phyloP scores from a whole-genome alignment of 64 coral and sea anemone genomes.

The Dendronephthya gigantea region DNA sequence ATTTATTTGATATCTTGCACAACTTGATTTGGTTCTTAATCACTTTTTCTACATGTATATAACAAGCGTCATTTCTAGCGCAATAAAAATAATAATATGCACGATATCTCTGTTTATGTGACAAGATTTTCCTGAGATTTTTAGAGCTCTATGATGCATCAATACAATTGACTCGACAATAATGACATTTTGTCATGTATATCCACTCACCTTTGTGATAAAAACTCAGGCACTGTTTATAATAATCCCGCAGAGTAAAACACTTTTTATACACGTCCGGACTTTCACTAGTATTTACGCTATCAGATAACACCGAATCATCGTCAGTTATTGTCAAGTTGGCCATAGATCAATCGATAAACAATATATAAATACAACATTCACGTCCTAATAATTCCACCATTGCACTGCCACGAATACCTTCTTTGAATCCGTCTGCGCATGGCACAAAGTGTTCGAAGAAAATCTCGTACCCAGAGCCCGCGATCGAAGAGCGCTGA shows the following conservation, averaged over 20 bases:
- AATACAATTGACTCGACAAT: too few relatives aligned
- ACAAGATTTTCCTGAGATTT: too few relatives aligned
- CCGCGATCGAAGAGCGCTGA: too few relatives aligned
- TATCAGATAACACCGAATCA: neutral
- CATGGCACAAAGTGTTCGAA: neutral
- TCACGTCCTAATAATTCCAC: neutral
- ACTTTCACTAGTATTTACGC: neutral
- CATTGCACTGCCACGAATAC: slow-evolving; percentile 2
- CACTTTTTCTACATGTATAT: too few relatives aligned
- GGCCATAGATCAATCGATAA: neutral
- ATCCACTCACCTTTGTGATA: slow-evolving; percentile 78
- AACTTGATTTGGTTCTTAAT: too few relatives aligned
- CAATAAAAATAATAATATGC: too few relatives aligned
- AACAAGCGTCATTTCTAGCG: too few relatives aligned
- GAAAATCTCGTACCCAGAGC: too few relatives aligned
- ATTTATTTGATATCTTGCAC: too few relatives aligned
- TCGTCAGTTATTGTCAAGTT: slow-evolving; percentile 14
- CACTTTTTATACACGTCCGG: slow-evolving; percentile 74
- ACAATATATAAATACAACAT: slow-evolving; percentile 14
- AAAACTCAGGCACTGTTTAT: slow-evolving; percentile 79
- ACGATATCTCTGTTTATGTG: too few relatives aligned
- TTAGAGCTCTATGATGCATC: neutral
- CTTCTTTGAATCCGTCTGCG: neutral
- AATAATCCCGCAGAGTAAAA: slow-evolving; percentile 69
- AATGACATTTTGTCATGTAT: neutral